These are phyloP conservation scores for Pygoscelis adeliae DNA, from an alignment of 2,113 vertebrate species.

Conservation along the genomic window DNA sequence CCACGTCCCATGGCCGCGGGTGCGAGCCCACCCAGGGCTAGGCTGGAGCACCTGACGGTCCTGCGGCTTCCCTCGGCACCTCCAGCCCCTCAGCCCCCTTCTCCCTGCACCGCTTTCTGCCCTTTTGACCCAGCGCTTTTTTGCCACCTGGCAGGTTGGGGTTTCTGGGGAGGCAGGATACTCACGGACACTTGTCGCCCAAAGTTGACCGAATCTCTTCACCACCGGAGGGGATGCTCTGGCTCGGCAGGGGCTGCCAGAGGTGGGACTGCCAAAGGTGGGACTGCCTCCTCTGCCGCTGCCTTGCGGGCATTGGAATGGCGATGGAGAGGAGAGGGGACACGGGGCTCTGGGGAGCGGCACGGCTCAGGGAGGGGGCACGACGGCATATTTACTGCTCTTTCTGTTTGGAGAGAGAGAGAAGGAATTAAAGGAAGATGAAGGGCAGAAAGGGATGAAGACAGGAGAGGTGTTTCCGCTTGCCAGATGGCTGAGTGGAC, in stretches of 20 bases:
- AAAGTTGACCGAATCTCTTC: neutral
- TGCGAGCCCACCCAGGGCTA: accelerated
- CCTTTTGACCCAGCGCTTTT: accelerated
- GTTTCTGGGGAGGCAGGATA: accelerated
- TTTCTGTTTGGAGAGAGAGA: neutral
- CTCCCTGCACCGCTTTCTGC: accelerated
- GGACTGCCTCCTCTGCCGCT: neutral
- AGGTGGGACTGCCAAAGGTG: neutral
- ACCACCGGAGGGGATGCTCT: neutral
- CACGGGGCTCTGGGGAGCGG: accelerated
- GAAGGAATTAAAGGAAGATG: neutral
- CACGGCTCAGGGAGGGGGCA: accelerated
- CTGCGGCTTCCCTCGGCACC: neutral
- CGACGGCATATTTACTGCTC: accelerated
- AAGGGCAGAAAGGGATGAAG: neutral
- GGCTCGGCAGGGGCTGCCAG: neutral
- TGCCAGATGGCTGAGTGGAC: neutral
- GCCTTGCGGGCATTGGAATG: neutral
- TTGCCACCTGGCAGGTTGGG: neutral
- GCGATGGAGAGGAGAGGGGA: neutral
- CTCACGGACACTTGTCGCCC: accelerated
- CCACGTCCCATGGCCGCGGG: accelerated
- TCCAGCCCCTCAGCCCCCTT: neutral
- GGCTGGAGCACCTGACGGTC: neutral
- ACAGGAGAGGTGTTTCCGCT: neutral